Evolutionary conservation across 2,888 invertebrate species (phyloP), one percentile per base, ranked within the genome.

Genomic region (Caenorhabditis sp.): DNA sequence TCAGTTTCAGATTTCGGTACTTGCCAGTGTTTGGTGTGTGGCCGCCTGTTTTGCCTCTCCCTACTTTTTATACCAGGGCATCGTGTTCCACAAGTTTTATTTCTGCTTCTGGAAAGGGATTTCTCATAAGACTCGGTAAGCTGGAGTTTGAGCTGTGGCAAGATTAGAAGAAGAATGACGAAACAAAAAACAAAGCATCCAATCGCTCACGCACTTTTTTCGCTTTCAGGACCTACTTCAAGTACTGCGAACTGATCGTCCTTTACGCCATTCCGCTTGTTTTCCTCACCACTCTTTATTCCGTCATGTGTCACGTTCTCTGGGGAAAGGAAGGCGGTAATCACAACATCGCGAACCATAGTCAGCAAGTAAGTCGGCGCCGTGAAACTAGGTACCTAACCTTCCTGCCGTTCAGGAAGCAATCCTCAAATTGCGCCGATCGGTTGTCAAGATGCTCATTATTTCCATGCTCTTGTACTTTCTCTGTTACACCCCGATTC

Each of bases 401-500:
- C 24, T 8, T 24, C 9, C 7, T 24, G 6, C 3, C 11, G 24
- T 73, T 27, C 35, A 79, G 79, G 73, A 70, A 32, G 80, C 82
- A 6, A 80, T 83, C 9, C 65, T 85, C 9, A 79, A 79, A 68
- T 56, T 83, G 4, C 79, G 90, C 5, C 89, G 89, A 39, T 89
- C 89, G n/a, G 90, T 90, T 8, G 90, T 90, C 11, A 90, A 90
- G 80, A 90, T 90, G 90, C 83, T 90, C 24, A 89, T 90, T 4
- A 89, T 90, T 13, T 90, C 90, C 61, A 90, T 90, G 43, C 70
- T 89, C 17, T 86, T 90, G 4, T 90, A 90, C 81, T 89, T 90
- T 59, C 71, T 90, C 30, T 90, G 90, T 80, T 90, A 90, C 81
- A 89, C 90, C 1, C 90, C 90, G 0, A 87, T 89, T 8, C 90